Evolutionary conservation across 2,113 vertebrate genomes (phyloP).

Genomic region (Pachyramphus minor): DNA sequence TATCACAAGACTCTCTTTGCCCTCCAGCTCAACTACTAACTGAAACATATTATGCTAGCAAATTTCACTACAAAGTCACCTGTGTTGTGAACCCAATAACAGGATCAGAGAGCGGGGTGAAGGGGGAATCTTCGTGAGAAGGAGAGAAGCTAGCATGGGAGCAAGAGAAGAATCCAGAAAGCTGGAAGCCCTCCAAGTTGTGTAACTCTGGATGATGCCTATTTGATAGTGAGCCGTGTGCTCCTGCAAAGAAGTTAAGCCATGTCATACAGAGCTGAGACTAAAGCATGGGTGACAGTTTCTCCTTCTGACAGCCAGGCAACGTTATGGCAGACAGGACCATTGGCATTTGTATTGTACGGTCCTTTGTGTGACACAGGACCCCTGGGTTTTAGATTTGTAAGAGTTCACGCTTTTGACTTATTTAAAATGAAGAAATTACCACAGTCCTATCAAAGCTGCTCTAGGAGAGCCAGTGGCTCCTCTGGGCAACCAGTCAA

Average conservation of each 20-base stretch:
- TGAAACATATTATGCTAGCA: constrained; percentile 40
- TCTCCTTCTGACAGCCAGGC: neutral
- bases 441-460: neutral
- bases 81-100: neutral
- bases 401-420: neutral
- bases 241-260: neutral
- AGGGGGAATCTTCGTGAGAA: neutral
- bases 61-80: constrained; percentile 52
- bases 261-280: neutral
- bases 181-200: constrained; percentile 17
- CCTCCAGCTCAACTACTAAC: constrained; percentile 19
- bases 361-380: neutral
- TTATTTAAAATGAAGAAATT: neutral
- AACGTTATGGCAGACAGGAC: neutral
- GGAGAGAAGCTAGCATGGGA: neutral
- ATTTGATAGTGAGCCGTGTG: neutral
- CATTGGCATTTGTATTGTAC: fast-evolving
- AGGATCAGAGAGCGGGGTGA: constrained; percentile 1
- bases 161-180: neutral
- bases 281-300: neutral
- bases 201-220: neutral
- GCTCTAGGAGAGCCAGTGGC: neutral
- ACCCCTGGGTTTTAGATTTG: neutral
- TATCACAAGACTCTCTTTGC: constrained; percentile 34
- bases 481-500: neutral